Percentiles rank a stretch among this genome's conserved stretches.
phyloP scores from a whole-genome alignment of 2,888 invertebrate genomes.

The Crioceris asparagi region DNA sequence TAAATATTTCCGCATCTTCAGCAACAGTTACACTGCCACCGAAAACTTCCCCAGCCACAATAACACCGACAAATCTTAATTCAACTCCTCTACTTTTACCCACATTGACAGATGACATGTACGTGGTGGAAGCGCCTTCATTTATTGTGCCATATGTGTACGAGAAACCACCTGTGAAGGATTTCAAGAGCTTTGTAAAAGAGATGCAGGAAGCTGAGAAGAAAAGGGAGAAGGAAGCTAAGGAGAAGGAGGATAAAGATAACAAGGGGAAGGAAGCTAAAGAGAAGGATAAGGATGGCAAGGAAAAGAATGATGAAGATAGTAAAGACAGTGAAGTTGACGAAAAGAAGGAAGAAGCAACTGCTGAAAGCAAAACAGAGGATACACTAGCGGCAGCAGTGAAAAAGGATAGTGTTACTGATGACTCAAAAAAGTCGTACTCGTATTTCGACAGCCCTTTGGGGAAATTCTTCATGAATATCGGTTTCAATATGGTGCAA shows the following conservation, averaged over 20 bases:
- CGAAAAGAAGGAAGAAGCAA: conserved; percentile 19
- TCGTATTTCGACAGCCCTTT: conserved; percentile 79
- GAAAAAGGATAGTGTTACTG: conserved; percentile 27
- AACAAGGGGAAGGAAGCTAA: conserved; percentile 38
- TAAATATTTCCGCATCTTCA: conserved; percentile 27
- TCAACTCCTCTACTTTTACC: conserved; percentile 55
- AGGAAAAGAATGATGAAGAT: conserved; percentile 37
- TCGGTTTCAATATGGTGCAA: conserved; percentile 83
- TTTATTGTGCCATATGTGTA: conserved; percentile 90
- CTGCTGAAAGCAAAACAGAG: conserved; percentile 32
- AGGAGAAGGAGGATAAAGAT: conserved; percentile 29
- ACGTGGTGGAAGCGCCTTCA: conserved; percentile 84
- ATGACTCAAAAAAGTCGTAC: conserved; percentile 36
- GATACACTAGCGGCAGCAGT: conserved; percentile 11
- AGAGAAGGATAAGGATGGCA: conserved; percentile 39
- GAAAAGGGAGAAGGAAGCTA: conserved; percentile 27
- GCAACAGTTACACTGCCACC: conserved; percentile 29
- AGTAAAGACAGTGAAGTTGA: conserved; percentile 33
- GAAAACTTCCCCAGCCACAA: conserved; percentile 23
- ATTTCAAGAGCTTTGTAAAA: conserved; percentile 61
- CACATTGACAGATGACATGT: conserved; percentile 83
- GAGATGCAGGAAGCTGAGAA: conserved; percentile 39
- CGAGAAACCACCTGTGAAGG: conserved; percentile 75
- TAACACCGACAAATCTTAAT: conserved; percentile 37
- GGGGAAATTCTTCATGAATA: conserved; percentile 84